These are phyloP conservation scores for Mercenaria mercenaria DNA, from an alignment of 1,140 invertebrate species.

Conservation along the genomic window DNA sequence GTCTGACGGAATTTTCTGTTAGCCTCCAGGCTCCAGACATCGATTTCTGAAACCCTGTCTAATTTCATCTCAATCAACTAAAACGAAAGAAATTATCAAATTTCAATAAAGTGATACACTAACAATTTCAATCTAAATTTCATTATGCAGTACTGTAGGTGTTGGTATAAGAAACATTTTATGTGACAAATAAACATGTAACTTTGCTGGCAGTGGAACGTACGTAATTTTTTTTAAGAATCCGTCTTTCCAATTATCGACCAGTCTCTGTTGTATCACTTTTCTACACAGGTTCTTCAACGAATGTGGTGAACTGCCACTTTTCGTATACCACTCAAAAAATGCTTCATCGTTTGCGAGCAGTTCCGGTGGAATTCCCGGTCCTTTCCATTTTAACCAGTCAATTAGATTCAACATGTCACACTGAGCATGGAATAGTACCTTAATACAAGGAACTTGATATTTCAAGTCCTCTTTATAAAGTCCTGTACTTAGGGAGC, in stretches of 20 bases:
- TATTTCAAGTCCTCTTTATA: constrained; percentile 85
- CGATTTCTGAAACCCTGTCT: too few species aligned
- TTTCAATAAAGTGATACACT: too few species aligned
- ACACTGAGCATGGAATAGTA: constrained; percentile 82
- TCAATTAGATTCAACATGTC: constrained; percentile 85
- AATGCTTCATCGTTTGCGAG: constrained; percentile 82
- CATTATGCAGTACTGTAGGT: constrained; percentile 60
- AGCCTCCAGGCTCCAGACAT: too few species aligned
- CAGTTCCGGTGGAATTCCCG: constrained; percentile 83
- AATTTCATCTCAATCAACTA: too few species aligned
- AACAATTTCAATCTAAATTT: constrained; percentile 54
- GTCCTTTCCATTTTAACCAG: constrained; percentile 85
- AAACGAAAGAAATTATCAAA: too few species aligned
- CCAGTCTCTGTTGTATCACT: constrained; percentile 82
- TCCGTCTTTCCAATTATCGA: constrained; percentile 68
- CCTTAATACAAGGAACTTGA: constrained; percentile 82
- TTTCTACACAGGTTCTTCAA: constrained; percentile 84
- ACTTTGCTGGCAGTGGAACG: constrained; percentile 77
- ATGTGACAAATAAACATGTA: constrained; percentile 76
- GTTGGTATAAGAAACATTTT: constrained; percentile 79
- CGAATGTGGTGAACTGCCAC: constrained; percentile 81
- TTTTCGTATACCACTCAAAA: constrained; percentile 82
- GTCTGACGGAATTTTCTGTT: too few species aligned
- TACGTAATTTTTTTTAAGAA: constrained; percentile 71
- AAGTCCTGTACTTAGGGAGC: constrained; percentile 84